Percentiles rank a stretch among this genome's conserved stretches.
phyloP scores from a whole-genome alignment of 2,113 vertebrate genomes.

The Mixornis gularis region DNA sequence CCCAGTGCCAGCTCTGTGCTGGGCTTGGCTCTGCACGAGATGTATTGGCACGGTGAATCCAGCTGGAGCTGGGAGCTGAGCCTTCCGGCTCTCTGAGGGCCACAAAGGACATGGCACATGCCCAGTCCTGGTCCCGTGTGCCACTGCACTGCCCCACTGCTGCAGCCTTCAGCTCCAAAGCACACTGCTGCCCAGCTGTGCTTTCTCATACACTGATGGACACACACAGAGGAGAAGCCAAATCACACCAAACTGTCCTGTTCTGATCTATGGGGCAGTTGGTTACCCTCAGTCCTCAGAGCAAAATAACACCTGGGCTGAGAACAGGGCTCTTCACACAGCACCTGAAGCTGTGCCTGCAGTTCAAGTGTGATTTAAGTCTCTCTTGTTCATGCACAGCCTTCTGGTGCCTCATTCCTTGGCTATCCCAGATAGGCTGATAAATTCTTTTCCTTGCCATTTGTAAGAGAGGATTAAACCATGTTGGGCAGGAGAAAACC shows the following conservation, averaged over 20 bases:
- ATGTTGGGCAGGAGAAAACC: not conserved
- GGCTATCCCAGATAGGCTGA: not conserved
- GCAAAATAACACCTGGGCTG: not conserved
- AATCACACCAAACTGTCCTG: not conserved
- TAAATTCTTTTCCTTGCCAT: not conserved
- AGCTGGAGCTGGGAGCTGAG: not conserved
- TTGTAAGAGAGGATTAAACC: not conserved
- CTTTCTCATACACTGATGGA: not conserved
- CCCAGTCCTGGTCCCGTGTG: not conserved
- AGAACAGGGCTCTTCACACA: not conserved
- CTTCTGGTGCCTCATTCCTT: not conserved
- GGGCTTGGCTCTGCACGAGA: not conserved
- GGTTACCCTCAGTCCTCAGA: not conserved
- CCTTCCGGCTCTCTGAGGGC: not conserved
- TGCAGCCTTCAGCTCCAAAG: not conserved
- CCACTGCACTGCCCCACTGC: not conserved
- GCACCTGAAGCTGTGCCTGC: not conserved
- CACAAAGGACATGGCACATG: not conserved
- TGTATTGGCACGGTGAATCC: accelerated
- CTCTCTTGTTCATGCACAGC: not conserved
- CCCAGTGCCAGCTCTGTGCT: not conserved
- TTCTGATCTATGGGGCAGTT: not conserved
- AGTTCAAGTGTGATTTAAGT: slow-evolving; percentile 12
- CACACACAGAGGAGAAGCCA: not conserved
- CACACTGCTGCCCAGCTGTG: not conserved